Evolutionary conservation across 23 tunicate genomes (phyloP).

Genomic region (Ascidia mentula): DNA sequence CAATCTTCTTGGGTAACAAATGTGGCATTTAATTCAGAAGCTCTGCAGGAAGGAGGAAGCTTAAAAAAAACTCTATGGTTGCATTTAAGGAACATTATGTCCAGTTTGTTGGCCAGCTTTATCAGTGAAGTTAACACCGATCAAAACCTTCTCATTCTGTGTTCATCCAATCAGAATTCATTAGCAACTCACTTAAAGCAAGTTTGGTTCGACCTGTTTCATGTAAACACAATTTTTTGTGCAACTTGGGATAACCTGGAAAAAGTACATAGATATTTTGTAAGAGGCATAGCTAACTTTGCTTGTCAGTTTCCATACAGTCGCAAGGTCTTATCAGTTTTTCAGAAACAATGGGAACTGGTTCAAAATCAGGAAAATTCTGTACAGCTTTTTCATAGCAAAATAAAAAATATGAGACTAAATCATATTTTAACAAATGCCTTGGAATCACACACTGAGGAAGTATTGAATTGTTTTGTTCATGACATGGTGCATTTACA

Average conservation of each 20-base stretch:
- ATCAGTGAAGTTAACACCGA: conserved; percentile 43
- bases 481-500: conserved; percentile 15
- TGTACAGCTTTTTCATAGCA: neutral
- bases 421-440: neutral
- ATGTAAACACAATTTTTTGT: neutral
- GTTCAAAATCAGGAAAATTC: neutral
- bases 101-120: conserved; percentile 36
- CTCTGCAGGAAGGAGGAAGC: conserved; percentile 63
- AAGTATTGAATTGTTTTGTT: neutral
- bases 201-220: conserved; percentile 16
- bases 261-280: conserved; percentile 11
- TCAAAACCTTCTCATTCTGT: conserved; percentile 41
- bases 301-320: conserved; percentile 41
- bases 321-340: conserved; percentile 21
- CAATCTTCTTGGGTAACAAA: conserved; percentile 21
- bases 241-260: neutral
- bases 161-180: neutral
- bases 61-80: conserved; percentile 67
- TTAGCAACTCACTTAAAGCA: neutral
- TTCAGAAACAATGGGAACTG: conserved; percentile 9
- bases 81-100: conserved; percentile 14
- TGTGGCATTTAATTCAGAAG: conserved; percentile 40
- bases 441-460: neutral
- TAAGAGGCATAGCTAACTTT: conserved; percentile 3
- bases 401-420: neutral